Conservation (phyloP, 2,888 invertebrate species). For the Heptascelio sp. region DNA sequence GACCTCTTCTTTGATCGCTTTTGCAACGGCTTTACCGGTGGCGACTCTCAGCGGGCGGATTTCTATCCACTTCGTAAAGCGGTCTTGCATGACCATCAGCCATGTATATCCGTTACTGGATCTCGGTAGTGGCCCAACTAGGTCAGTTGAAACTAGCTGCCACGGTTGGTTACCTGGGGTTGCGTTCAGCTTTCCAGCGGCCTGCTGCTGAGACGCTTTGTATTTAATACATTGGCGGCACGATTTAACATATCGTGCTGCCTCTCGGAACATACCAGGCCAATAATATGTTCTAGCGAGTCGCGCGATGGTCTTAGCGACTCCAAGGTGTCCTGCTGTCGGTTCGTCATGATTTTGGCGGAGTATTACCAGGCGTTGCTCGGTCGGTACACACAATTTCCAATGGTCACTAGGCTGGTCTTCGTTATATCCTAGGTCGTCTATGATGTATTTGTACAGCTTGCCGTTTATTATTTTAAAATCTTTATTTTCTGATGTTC, state of each 20-base stretch:
- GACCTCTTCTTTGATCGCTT: not conserved
- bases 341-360: constrained; percentile 53
- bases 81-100: constrained; percentile 7
- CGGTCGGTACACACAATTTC: constrained; percentile 49
- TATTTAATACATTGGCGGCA: constrained; percentile 52
- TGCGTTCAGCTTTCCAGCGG: not conserved
- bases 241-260: constrained; percentile 69
- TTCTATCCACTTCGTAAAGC: constrained; percentile 31
- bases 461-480: constrained; percentile 69
- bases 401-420: constrained; percentile 39
- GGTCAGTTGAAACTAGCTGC: constrained; percentile 14
- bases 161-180: constrained; percentile 14
- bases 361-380: constrained; percentile 1
- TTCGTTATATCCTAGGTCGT: constrained; percentile 41
- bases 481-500: constrained; percentile 8
- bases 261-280: constrained; percentile 67
- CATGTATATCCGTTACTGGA: constrained; percentile 16
- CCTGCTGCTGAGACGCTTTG: not conserved
- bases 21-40: not conserved
- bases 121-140: constrained; percentile 20
- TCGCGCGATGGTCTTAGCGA: constrained; percentile 57
- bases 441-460: constrained; percentile 49
- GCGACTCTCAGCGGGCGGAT: constrained; percentile 1
- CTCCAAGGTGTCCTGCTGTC: constrained; percentile 66
- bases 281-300: constrained; percentile 61